phyloP scores from a whole-genome alignment of 2,888 invertebrate species.

The Tenodera sinensis region DNA sequence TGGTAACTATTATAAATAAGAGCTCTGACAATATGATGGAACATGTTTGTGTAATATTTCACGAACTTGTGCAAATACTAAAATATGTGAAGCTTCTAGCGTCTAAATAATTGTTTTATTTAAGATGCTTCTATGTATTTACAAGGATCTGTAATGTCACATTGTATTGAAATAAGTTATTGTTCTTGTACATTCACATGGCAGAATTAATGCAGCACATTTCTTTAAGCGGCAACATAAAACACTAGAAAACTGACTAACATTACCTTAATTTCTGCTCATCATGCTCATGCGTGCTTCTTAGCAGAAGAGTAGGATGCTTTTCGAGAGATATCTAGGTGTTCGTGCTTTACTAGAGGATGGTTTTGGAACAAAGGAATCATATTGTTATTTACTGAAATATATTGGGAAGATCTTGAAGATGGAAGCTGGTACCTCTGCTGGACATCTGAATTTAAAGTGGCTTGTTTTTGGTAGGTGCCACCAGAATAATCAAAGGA shows the following conservation, averaged over 20 bases:
- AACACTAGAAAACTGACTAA: neutral
- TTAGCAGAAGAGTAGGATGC: neutral
- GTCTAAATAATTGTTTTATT: too few species aligned
- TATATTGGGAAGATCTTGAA: neutral
- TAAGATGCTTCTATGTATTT: too few species aligned
- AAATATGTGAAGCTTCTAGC: too few species aligned
- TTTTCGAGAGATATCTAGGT: neutral
- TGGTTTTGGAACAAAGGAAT: neutral
- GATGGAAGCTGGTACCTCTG: neutral
- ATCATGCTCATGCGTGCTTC: neutral
- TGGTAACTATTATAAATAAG: too few species aligned
- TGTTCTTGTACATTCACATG: neutral
- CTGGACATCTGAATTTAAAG: neutral
- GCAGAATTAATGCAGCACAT: neutral
- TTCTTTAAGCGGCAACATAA: neutral
- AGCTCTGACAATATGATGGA: too few species aligned
- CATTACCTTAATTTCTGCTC: neutral
- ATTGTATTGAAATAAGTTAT: neutral
- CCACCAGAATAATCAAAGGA: neutral
- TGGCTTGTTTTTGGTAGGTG: neutral
- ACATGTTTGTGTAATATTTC: too few species aligned
- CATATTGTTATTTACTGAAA: neutral
- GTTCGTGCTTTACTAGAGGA: neutral
- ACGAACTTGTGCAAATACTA: too few species aligned
- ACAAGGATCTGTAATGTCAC: too few species aligned